Evolutionary conservation across 2,888 invertebrate genomes (phyloP).

Genomic region (Drosophila emarginata): DNA sequence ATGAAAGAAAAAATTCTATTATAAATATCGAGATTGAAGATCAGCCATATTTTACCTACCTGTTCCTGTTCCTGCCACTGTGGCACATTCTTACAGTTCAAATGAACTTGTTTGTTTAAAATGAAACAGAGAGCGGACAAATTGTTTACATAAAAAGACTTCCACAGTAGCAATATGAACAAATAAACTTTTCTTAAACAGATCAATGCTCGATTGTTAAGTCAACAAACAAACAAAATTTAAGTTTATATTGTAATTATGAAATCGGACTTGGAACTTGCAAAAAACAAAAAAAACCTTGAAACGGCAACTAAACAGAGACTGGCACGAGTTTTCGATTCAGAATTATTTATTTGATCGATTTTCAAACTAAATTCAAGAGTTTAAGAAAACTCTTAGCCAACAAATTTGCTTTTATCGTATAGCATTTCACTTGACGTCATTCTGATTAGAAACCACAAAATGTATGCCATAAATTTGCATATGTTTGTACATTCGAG

Average conservation of each 20-base stretch:
- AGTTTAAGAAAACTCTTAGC: background rate
- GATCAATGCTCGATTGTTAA: background rate
- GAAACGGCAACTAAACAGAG: background rate
- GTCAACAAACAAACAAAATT: slow-evolving; percentile 40
- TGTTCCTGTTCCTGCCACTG: slow-evolving; percentile 48
- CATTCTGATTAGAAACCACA: slow-evolving; percentile 51
- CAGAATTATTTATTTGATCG: background rate
- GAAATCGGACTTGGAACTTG: too few species aligned
- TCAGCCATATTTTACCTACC: slow-evolving; percentile 37
- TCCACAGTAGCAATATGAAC: slow-evolving; percentile 50
- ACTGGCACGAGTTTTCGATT: slow-evolving; percentile 36
- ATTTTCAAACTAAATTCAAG: background rate
- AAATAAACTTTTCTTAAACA: slow-evolving; percentile 27
- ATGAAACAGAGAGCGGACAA: slow-evolving; percentile 16
- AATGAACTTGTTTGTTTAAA: slow-evolving; percentile 68
- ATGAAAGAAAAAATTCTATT: background rate
- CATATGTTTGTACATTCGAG: slow-evolving; percentile 35
- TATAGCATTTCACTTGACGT: slow-evolving; percentile 26
- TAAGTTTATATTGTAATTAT: background rate
- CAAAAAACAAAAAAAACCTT: background rate
- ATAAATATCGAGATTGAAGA: background rate
- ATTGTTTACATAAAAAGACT: slow-evolving; percentile 20
- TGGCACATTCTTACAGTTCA: slow-evolving; percentile 13
- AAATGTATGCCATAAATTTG: slow-evolving; percentile 54
- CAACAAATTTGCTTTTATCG: slow-evolving; percentile 24